phyloP scores from a whole-genome alignment of 2,797 vertebrate genomes.

The Epinephelus awoara region DNA sequence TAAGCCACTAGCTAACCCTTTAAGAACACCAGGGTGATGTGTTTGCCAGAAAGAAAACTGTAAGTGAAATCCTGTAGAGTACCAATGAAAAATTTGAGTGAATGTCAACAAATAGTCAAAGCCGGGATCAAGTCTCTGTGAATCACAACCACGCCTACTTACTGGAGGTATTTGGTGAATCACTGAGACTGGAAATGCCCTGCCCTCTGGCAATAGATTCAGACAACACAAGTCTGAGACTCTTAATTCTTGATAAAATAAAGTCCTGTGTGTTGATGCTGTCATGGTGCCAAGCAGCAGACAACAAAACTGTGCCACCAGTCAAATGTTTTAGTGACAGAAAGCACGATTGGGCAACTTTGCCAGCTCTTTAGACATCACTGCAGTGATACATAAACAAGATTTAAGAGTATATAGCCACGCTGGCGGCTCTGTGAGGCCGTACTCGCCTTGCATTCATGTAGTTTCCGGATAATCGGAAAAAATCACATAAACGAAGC shows the following conservation, averaged over 20 bases:
- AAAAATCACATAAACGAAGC: too few relatives aligned
- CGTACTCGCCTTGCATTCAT: too few relatives aligned
- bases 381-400: background rate
- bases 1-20: slow-evolving; percentile 6
- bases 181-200: slow-evolving; percentile 74
- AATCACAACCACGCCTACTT: slow-evolving; percentile 70
- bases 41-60: slow-evolving; percentile 13
- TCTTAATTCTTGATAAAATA: slow-evolving; percentile 38
- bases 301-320: slow-evolving; percentile 18
- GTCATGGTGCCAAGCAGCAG: slow-evolving; percentile 17
- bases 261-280: slow-evolving; percentile 28
- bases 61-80: slow-evolving; percentile 16
- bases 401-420: background rate
- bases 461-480: too few relatives aligned
- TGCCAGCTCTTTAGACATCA: background rate
- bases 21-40: slow-evolving; percentile 5
- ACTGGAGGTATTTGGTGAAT: slow-evolving; percentile 77
- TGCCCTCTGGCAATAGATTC: slow-evolving; percentile 68
- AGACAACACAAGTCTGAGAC: slow-evolving; percentile 59
- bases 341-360: background rate
- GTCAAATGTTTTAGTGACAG: slow-evolving; percentile 23
- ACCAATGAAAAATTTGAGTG: slow-evolving; percentile 35
- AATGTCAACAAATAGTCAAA: slow-evolving; percentile 51
- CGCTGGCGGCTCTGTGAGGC: background rate
- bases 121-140: slow-evolving; percentile 44